Base-by-base conservation (phyloP, 2,888 invertebrate genomes). In the Phalera bucephala region DNA sequence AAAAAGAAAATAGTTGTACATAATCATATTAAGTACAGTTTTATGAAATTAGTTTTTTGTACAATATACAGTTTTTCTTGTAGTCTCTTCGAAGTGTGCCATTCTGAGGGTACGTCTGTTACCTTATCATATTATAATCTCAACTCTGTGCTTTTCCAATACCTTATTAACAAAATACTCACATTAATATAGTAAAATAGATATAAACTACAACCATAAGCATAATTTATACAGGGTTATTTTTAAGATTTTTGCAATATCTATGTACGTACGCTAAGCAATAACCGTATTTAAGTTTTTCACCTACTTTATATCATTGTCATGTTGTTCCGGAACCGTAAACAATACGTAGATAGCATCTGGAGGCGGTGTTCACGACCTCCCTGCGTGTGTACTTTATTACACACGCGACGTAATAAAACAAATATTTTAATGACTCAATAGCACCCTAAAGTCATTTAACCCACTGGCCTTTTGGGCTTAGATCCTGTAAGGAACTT, bases 191-290 rank as follows among this genome's bases (percentile, higher is more conserved):
- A 80, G 72, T 75, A 57, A 65, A 81, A 81, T 87, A 85, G 81
- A 72, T 74, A 71, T 74, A 75, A 73, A 71, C 63, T 78, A 80
- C 72, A 80, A 81, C 80, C 75, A 66, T 86, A 86, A 84, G 87
- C 84, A 87, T 88, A 86, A 87, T 87, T 86, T 87, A 85, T 87
- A 86, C 88, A 87, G 88, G 87, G 87, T 87, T 88, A 86, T 84
- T 83, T 77, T 81, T 78, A 77, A 79, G 72, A 52, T 63, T 70
- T 64, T 69, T 64, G 62, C 63, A 60, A 62, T 58, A 60, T 36
- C 36, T 55, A 29, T 56, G 53, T 63, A 61, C 61, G 56, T 68
- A 56, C 43, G 47, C 34, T 54, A 54, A 49, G 47, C 42, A 50
- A 45, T 53, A 45, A 46, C 40, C 34, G 32, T 40, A 25, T 33